Evolutionary conservation across 2,113 vertebrate species (phyloP), one percentile per base, ranked within the genome.

Genomic region (Osmerus mordax): DNA sequence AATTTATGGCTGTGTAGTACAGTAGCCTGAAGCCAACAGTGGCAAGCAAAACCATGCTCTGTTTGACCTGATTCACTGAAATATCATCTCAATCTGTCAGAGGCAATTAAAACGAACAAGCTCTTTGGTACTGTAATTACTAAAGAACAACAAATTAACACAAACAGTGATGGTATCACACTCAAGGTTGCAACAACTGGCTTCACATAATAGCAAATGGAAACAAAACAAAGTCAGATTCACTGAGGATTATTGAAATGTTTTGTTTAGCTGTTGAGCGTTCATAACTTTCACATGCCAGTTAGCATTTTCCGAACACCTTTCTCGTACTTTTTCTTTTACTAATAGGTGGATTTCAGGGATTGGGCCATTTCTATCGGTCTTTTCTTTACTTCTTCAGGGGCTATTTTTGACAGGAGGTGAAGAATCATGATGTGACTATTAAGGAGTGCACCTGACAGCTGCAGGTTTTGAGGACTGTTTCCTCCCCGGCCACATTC

Each of bases 381-480:
- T 64, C 52, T 51, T 82, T 74, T 47, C 73, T 84, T 28, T 0
- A 28, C 25, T 28, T 28, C 25, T 78, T 74, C 63, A 28, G 61
- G 65, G 58, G 71, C 80, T 76, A 79, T 78, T 71, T 71, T 19
- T 70, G 68, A 72, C 59, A 75, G 73, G 56, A 86, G 81, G 56
- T 65, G 67, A 71, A 47, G 41, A 47, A 11, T 73, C 59, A 75
- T 75, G 56, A 86, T 82, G 56, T 62, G 65, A 71, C 75, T 81
- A 76, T 87, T 84, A 85, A 70, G 55, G 71, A 70, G 75, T 82
- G 80, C 82, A 86, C 81, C 70, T 86, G 82, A 83, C 82, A 80
- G 74, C 69, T 78, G 61, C 61, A 69, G 13, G 47, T 54, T 47
- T 21, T n/a, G 47, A 85, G 68, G 60, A 69, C 1, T 58, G 13